Percentiles rank a stretch among this genome's conserved stretches.
Conservation (phyloP, 2,888 invertebrate genomes). For the Fragum fragum region DNA sequence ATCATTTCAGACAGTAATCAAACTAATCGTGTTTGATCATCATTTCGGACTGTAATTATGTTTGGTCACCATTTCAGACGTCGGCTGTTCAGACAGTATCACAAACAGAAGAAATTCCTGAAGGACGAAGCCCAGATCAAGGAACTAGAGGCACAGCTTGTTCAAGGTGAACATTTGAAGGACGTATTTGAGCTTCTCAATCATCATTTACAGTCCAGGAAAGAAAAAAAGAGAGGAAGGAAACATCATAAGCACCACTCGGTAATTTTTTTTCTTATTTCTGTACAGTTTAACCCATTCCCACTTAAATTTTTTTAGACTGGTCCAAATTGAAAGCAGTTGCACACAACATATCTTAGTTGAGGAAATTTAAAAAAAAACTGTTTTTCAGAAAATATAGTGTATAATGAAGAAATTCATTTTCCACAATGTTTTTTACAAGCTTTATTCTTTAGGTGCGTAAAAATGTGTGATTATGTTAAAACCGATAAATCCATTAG, state of each 20-base stretch:
- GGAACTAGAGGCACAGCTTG: slow-evolving; percentile 28
- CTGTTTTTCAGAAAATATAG: not conserved
- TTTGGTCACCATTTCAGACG: slow-evolving; percentile 46
- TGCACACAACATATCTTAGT: not conserved
- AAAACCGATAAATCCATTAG: too few relatives aligned
- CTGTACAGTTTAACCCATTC: not conserved
- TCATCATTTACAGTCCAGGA: slow-evolving; percentile 29
- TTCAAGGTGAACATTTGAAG: slow-evolving; percentile 50
- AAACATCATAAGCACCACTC: not conserved
- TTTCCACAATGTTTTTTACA: too few relatives aligned
- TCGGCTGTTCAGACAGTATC: slow-evolving; percentile 39
- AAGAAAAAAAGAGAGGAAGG: not conserved
- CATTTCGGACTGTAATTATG: too few relatives aligned
- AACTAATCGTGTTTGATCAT: too few relatives aligned
- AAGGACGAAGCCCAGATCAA: slow-evolving; percentile 29
- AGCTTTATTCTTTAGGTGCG: too few relatives aligned
- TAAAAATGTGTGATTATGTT: too few relatives aligned
- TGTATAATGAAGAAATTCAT: too few relatives aligned
- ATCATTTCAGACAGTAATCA: too few relatives aligned
- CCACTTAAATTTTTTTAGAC: too few relatives aligned
- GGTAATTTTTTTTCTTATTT: not conserved
- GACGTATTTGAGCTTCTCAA: slow-evolving; percentile 54
- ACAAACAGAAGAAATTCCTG: slow-evolving; percentile 42
- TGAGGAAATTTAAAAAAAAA: not conserved
- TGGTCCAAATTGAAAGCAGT: too few relatives aligned